These are phyloP conservation scores for Hyposoter dolosus DNA, from an alignment of 2,888 invertebrate genomes.

Conservation along the genomic window DNA sequence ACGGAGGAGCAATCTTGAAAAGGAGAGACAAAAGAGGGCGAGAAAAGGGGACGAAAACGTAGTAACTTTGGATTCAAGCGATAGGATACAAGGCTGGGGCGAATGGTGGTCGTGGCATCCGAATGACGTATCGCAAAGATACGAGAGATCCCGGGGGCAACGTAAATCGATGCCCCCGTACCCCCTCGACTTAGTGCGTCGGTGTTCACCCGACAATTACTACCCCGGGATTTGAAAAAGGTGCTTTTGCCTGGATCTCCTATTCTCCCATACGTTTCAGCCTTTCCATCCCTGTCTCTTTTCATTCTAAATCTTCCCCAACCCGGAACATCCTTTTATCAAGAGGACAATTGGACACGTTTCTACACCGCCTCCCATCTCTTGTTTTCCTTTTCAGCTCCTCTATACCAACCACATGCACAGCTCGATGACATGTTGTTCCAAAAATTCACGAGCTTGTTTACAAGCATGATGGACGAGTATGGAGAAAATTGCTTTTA, in stretches of 20 bases:
- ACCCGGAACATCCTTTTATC: slow-evolving; percentile 44
- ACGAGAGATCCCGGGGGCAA: slow-evolving; percentile 70
- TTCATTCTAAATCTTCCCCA: slow-evolving; percentile 51
- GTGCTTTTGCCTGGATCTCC: slow-evolving; percentile 47
- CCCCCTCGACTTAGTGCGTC: slow-evolving; percentile 71
- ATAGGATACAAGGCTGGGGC: slow-evolving; percentile 61
- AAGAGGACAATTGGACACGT: slow-evolving; percentile 46
- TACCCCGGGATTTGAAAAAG: slow-evolving; percentile 74
- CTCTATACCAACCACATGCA: slow-evolving; percentile 15
- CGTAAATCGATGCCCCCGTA: slow-evolving; percentile 72
- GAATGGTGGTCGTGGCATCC: slow-evolving; percentile 63
- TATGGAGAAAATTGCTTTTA: background rate
- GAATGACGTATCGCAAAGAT: slow-evolving; percentile 72
- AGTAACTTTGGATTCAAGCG: slow-evolving; percentile 60
- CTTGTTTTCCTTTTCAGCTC: slow-evolving; percentile 18
- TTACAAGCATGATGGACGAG: slow-evolving; percentile 40
- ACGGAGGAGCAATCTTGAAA: slow-evolving; percentile 24
- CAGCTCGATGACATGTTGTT: slow-evolving; percentile 65
- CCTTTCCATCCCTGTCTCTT: slow-evolving; percentile 15
- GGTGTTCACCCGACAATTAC: slow-evolving; percentile 72
- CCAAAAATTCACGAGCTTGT: slow-evolving; percentile 69
- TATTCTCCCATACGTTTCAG: slow-evolving; percentile 45
- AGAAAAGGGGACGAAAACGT: slow-evolving; percentile 11
- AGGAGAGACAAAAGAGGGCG: slow-evolving; percentile 22
- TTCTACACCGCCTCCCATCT: slow-evolving; percentile 36